These are phyloP conservation scores for Branchinecta sandiegonensis DNA, from an alignment of 2,888 invertebrate genomes.

Conservation along the genomic window DNA sequence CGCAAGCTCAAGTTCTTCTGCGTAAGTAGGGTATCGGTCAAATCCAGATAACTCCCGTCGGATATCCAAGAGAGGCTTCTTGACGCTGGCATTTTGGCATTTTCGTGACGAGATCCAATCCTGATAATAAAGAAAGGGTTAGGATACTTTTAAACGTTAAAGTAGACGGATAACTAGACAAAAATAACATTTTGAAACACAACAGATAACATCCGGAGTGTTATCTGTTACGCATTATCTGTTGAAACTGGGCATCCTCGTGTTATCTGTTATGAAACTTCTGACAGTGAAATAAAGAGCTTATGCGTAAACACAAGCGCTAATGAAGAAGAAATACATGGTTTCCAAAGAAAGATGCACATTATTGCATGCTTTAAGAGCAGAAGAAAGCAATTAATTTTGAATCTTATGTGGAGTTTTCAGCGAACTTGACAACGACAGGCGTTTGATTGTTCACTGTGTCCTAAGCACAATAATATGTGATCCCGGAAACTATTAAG, in stretches of 20 bases:
- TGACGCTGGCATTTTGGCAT: background rate
- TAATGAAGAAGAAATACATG: background rate
- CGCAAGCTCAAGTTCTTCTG: background rate
- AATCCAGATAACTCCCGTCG: constrained; percentile 1
- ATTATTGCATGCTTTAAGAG: background rate
- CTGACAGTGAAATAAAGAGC: constrained; percentile 1
- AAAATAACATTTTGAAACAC: background rate
- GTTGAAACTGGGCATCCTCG: no score
- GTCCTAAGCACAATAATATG: no score
- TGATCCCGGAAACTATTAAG: no score
- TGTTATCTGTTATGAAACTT: no score
- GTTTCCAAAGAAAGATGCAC: background rate
- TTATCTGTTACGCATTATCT: no score
- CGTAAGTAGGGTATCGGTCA: background rate
- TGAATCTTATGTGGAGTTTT: background rate
- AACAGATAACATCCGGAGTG: no score
- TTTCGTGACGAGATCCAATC: constrained; percentile 14
- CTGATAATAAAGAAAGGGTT: background rate
- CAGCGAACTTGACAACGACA: background rate
- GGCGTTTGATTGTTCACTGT: background rate
- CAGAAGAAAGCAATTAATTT: background rate
- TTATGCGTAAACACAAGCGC: background rate
- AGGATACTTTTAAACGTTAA: background rate
- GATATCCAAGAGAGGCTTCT: constrained; percentile 6
- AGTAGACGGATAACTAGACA: no score